These are phyloP conservation scores for Morelia viridis DNA, from an alignment of 2,797 vertebrate genomes.

Conservation along the genomic window DNA sequence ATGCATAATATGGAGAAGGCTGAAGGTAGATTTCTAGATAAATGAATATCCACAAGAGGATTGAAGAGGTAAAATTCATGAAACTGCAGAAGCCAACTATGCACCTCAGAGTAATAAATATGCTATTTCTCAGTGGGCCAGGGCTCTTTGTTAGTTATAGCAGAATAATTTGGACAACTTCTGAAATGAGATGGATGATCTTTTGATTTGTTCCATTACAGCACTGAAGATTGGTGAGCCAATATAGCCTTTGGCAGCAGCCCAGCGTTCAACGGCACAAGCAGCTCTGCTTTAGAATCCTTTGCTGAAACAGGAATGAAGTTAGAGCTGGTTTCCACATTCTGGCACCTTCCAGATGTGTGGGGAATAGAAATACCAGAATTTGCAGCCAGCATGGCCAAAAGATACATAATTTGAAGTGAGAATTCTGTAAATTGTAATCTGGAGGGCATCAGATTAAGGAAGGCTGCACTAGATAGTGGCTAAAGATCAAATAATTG, in stretches of 20 bases:
- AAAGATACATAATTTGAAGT: not conserved
- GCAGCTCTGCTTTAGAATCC: not conserved
- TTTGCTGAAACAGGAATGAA: not conserved
- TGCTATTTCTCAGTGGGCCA: not conserved
- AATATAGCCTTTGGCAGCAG: not conserved
- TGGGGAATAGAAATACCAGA: not conserved
- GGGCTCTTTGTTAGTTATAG: not conserved
- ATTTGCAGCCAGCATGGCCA: not conserved
- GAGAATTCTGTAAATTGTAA: not conserved
- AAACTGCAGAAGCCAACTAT: not conserved
- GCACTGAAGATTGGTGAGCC: not conserved
- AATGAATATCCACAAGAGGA: not conserved
- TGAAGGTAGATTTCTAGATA: not conserved
- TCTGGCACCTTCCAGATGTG: not conserved
- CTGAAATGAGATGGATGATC: not conserved
- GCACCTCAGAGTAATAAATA: not conserved
- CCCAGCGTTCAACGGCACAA: rapidly evolving
- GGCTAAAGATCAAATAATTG: not conserved
- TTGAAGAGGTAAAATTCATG: not conserved
- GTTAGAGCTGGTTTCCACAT: not conserved
- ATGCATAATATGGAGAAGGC: not conserved
- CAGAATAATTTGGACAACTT: not conserved
- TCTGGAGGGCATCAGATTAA: not conserved
- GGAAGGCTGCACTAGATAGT: not conserved
- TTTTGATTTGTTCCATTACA: not conserved